phyloP scores from a whole-genome alignment of 2,113 vertebrate species.

The Tupaia chinensis region DNA sequence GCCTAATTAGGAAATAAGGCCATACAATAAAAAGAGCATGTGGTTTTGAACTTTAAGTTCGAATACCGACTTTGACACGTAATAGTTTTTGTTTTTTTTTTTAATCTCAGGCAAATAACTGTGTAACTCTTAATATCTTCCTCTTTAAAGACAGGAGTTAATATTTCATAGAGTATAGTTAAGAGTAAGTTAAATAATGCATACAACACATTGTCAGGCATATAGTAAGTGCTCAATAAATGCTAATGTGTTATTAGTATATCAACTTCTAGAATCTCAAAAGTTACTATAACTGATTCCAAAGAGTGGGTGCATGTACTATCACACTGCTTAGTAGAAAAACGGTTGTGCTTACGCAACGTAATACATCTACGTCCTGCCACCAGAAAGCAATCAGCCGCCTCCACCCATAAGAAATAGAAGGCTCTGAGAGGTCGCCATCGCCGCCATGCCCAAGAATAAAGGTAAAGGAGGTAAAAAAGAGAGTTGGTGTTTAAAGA shows the following conservation, averaged over 20 bases:
- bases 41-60: not conserved
- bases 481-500: too few species aligned
- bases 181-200: constrained; percentile 13
- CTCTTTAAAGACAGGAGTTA: not conserved
- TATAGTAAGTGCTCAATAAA: not conserved
- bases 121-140: not conserved
- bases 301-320: too few species aligned
- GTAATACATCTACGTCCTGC: too few species aligned
- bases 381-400: too few species aligned
- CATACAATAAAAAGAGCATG: not conserved
- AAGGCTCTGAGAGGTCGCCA: too few species aligned
- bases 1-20: constrained; percentile 2
- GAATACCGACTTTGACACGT: not conserved
- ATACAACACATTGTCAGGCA: not conserved
- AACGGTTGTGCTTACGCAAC: too few species aligned
- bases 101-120: not conserved
- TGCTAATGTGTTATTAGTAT: not conserved
- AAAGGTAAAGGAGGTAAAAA: too few species aligned
- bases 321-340: too few species aligned
- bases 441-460: too few species aligned
- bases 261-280: not conserved
- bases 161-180: not conserved
- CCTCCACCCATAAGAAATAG: too few species aligned
- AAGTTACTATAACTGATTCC: not conserved
- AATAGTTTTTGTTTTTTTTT: too few species aligned